Conservation (phyloP, 2,113 vertebrate genomes). For the Anarhynchus alexandrinus region DNA sequence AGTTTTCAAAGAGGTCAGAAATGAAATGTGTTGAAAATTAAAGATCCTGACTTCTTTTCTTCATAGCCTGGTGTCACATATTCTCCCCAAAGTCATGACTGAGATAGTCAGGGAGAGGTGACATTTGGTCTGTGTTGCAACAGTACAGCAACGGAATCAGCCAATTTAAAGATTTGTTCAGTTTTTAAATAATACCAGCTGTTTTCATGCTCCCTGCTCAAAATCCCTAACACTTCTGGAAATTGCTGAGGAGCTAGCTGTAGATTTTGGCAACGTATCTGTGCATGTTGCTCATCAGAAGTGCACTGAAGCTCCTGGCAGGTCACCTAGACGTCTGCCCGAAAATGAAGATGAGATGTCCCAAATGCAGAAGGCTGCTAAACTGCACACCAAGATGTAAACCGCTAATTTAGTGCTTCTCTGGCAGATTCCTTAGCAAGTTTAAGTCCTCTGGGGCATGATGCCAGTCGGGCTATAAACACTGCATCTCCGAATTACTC, state of each 20-base stretch:
- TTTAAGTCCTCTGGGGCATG: background rate
- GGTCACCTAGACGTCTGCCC: slow-evolving; percentile 13
- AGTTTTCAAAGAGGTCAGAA: background rate
- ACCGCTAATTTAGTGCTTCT: background rate
- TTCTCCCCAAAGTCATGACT: background rate
- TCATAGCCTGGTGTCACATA: background rate
- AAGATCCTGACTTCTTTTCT: background rate
- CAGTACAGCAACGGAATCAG: background rate
- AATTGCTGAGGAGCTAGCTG: background rate
- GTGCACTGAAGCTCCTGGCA: background rate
- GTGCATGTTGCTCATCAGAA: slow-evolving; percentile 16
- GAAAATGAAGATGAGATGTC: slow-evolving; percentile 27
- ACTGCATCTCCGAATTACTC: slow-evolving; percentile 31
- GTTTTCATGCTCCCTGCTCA: background rate
- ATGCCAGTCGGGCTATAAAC: slow-evolving; percentile 25
- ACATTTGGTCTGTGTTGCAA: background rate
- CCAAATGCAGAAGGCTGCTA: background rate
- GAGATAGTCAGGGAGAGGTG: background rate
- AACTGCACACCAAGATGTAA: slow-evolving; percentile 8
- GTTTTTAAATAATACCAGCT: slow-evolving; percentile 14
- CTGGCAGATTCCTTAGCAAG: slow-evolving; percentile 2
- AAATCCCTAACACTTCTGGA: slow-evolving; percentile 9
- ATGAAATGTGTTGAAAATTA: background rate
- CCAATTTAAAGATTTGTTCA: slow-evolving; percentile 46
- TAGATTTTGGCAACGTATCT: background rate